These are phyloP conservation scores for Anolis apletophallus DNA, from an alignment of 2,797 vertebrate species.

Conservation along the genomic window DNA sequence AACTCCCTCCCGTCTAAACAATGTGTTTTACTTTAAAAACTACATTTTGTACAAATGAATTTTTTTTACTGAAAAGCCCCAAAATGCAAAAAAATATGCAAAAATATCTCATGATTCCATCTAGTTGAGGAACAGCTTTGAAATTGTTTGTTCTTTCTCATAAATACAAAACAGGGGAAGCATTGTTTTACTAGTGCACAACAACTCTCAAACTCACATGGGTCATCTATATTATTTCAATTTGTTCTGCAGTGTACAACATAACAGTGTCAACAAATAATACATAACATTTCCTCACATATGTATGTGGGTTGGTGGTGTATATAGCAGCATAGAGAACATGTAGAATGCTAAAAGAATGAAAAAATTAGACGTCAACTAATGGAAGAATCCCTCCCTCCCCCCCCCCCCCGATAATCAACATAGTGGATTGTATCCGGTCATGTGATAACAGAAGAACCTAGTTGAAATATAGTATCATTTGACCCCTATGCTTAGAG, in stretches of 20 bases:
- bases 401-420: background rate
- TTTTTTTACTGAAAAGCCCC: too few species aligned
- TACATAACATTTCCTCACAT: background rate
- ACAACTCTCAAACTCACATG: background rate
- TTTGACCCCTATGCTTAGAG: background rate
- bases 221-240: background rate
- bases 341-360: background rate
- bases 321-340: background rate
- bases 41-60: too few species aligned
- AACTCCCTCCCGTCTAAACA: too few species aligned
- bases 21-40: too few species aligned
- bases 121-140: too few species aligned
- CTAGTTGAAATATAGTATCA: conserved; percentile 1
- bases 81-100: too few species aligned
- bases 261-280: conserved; percentile 15
- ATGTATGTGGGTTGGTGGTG: too few species aligned
- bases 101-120: too few species aligned
- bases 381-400: background rate
- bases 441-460: background rate
- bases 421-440: background rate
- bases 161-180: too few species aligned
- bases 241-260: background rate
- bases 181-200: background rate
- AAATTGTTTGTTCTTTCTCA: too few species aligned
- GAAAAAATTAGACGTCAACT: accelerated